Conservation (phyloP, 2,888 invertebrate species). For the Microplitis deprimator region DNA sequence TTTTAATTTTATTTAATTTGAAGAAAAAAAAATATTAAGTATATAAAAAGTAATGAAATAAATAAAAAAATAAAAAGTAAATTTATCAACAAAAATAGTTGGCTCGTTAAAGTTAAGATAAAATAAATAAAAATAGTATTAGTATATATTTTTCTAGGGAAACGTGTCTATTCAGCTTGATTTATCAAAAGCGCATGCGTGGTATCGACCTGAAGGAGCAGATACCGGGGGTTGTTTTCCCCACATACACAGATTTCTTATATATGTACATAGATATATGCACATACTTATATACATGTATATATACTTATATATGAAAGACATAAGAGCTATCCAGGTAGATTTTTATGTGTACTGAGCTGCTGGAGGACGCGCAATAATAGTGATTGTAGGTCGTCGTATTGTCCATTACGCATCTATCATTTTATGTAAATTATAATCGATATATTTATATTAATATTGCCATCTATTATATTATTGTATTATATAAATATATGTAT, state of each 20-base stretch:
- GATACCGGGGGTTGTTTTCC: constrained; percentile 28
- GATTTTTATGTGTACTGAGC: not conserved
- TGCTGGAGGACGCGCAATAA: not conserved
- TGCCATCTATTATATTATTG: too few relatives aligned
- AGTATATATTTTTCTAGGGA: constrained; percentile 20
- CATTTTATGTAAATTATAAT: not conserved
- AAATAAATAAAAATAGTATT: constrained; percentile 26
- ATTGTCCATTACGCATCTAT: constrained; percentile 1
- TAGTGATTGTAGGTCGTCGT: not conserved
- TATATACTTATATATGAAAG: not conserved
- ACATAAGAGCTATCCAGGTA: not conserved
- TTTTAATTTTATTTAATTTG: too few relatives aligned
- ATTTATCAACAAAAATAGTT: not conserved
- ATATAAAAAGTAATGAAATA: constrained; percentile 14
- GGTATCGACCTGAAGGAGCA: constrained; percentile 61
- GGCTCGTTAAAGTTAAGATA: not conserved
- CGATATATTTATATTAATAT: too few relatives aligned
- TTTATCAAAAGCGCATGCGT: constrained; percentile 58
- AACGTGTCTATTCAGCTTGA: constrained; percentile 3
- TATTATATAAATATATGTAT: too few relatives aligned
- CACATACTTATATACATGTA: too few relatives aligned
- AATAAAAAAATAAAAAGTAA: constrained; percentile 37
- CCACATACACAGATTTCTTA: constrained; percentile 27
- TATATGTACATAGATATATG: too few relatives aligned
- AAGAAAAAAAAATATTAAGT: too few relatives aligned